Evolutionary conservation across 1,140 invertebrate genomes (phyloP), one percentile per base, ranked within the genome.

Genomic region (Diuraphis noxia): DNA sequence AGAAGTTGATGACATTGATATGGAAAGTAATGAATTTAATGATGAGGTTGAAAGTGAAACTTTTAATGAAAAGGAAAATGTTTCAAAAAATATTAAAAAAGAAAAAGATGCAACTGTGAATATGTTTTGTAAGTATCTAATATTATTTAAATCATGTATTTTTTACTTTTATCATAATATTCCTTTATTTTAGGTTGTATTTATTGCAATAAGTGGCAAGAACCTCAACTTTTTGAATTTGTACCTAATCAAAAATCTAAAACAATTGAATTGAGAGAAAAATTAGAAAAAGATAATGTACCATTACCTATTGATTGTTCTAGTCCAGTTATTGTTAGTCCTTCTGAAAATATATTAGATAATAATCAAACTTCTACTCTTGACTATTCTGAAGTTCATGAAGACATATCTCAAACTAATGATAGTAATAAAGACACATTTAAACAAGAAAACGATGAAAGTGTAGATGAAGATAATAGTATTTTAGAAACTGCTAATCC

Each of bases 71-170:
- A 91, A 91, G 19, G 89, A 91, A 40, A 81, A 91, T 49, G 17
- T 40, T 49, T 36, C 72, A 38, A 36, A 13, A 38, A 91, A 82
- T 49, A 52, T 46, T 49, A 23, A 82, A 82, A 79, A 90, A 10
- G 40, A 43, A 43, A 46, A 0, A 21, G 77, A 81, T 82, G 38
- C 82, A 91, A 91, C 77, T 40, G 77, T 91, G 23, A 82, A 91
- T 81, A 91, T 91, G 89, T 91, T 91, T 82, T 91, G 89, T 91
- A 91, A 82, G 89, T 82, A 25, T 40, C n/a, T n/a, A n/a, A n/a
- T n/a, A 56, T 41, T 41, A 88, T 88, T 86, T 88, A 63, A 34
- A 46, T 4, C 1, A 30, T 23, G 1, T 87, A 72, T 63, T 63
- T 63, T 63, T 63, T 34, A n/a, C 13, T 72, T n/a, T 72, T 1